Conservation (phyloP, 2,888 invertebrate species). For the Coelogynopora nodosa region DNA sequence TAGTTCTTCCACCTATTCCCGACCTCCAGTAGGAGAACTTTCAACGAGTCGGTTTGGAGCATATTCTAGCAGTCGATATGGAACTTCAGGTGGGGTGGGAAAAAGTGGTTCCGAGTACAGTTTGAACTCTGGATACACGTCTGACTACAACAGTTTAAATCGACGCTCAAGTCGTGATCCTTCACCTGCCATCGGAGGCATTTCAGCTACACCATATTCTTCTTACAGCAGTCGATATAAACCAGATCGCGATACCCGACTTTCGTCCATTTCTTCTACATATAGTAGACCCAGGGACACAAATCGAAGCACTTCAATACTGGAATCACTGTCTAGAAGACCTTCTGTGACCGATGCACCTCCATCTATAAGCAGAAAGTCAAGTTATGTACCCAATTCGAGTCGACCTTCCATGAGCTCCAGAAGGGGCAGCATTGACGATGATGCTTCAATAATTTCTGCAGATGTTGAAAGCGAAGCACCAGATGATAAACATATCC, state of each 20-base stretch:
- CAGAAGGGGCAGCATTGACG: background rate
- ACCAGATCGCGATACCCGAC: background rate
- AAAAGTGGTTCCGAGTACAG: background rate
- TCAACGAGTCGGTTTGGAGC: background rate
- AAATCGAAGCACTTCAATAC: too few species aligned
- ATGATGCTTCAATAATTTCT: background rate
- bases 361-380: background rate
- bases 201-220: background rate
- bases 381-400: background rate
- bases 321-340: too few species aligned
- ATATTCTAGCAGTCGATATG: background rate
- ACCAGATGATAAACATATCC: background rate
- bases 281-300: background rate
- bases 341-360: too few species aligned
- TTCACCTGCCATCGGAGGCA: background rate
- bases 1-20: background rate
- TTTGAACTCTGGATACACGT: background rate
- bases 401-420: background rate
- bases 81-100: background rate
- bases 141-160: background rate
- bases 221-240: background rate
- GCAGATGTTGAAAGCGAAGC: background rate
- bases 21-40: background rate
- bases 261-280: background rate
- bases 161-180: background rate